A percentile compares a stretch with the other conserved stretches of the same genome.
Conservation (phyloP, 2,113 vertebrate genomes). For the Ceuthmochares aereus region DNA sequence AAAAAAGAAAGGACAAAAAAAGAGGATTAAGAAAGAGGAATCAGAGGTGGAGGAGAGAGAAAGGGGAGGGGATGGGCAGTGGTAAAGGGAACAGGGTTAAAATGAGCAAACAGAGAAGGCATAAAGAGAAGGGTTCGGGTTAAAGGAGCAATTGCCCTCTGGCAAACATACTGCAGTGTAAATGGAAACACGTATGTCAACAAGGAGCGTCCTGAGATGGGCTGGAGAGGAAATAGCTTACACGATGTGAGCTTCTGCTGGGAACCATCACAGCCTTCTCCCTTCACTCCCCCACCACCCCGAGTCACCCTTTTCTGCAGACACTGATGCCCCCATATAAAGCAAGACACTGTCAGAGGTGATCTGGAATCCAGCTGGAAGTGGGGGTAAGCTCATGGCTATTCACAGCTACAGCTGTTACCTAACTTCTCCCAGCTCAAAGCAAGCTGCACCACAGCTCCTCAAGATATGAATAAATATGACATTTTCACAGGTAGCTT, state of each 20-base stretch:
- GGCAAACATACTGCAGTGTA: slow-evolving; percentile 61
- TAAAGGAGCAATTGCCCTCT: slow-evolving; percentile 65
- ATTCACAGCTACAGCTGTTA: neutral
- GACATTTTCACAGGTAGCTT: neutral
- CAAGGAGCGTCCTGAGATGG: slow-evolving; percentile 40
- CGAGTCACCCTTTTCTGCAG: neutral
- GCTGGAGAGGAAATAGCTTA: slow-evolving; percentile 35
- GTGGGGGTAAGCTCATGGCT: neutral
- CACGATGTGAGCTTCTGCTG: neutral
- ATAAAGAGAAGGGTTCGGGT: slow-evolving; percentile 29
- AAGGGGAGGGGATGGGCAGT: neutral
- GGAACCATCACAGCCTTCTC: neutral
- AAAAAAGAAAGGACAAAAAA: neutral
- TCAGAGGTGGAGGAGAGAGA: neutral
- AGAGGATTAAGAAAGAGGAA: neutral
- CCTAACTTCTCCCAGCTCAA: fast-evolving
- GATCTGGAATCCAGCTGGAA: neutral
- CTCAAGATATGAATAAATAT: neutral
- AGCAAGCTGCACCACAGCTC: neutral
- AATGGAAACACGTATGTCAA: slow-evolving; percentile 67
- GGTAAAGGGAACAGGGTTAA: slow-evolving; percentile 54
- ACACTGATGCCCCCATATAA: neutral
- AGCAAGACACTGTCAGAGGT: neutral
- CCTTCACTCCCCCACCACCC: fast-evolving
- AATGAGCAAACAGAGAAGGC: slow-evolving; percentile 57